Evolutionary conservation across 1,140 invertebrate genomes (phyloP), one percentile per base, ranked within the genome.

Genomic region (Helicoverpa armigera): DNA sequence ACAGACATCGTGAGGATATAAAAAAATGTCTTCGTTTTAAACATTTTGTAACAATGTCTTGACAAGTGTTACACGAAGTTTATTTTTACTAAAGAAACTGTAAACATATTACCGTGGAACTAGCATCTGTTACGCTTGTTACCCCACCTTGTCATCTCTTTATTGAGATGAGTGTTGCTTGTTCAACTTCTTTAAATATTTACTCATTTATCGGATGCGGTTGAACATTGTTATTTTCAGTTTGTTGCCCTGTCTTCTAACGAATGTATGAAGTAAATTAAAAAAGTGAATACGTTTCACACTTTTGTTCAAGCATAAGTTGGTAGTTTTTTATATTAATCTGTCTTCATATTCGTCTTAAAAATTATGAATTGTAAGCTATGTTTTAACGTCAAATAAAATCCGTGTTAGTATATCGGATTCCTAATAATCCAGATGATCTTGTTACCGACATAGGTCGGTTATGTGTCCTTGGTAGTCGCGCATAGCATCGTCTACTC

Each of bases 401-500:
- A n/a, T n/a, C 5, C 12, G 11, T 31, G 51, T 14, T 80, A 73
- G 51, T 23, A 51, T 53, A 16, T 73, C 9, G 61, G 35, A 43
- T 43, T 54, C 31, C 35, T n/a, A 23, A 72, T 70, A 77, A 58
- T 61, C 18, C 5, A 63, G 74, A 53, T 76, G 74, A 50, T 73
- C 78, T 63, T 23, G 50, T 69, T 29, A 56, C 50, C 29, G 29
- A 63, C 60, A 67, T 54, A 70, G 69, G 76, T 43, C 67, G 82
- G 67, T 69, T 56, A 72, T 31, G 82, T 61, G 88, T 83, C 88
- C 87, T 90, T 88, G 86, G 85, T 84, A 78, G 61, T 77, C 56
- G 82, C 63, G 65, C 81, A 73, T 84, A 84, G 73, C 84, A 86
- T 88, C 85, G 82, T 86, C 84, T 88, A 80, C 82, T 89, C 90